phyloP scores from a whole-genome alignment of 2,888 invertebrate species.

The Aporophyla nigra region DNA sequence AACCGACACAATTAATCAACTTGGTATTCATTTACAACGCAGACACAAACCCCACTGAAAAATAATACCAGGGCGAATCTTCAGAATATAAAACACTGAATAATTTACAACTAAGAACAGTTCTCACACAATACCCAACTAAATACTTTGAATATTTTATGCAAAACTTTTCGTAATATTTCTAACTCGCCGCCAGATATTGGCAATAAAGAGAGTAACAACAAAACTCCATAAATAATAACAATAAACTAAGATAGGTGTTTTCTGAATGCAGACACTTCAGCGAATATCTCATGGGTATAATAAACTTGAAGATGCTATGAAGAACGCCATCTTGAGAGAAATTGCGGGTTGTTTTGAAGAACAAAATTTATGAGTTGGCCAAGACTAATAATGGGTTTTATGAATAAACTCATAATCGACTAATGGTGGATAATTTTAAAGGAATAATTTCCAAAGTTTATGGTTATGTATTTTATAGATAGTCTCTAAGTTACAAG shows the following conservation, averaged over 20 bases:
- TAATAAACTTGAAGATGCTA: conserved; percentile 62
- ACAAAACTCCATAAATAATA: conserved; percentile 60
- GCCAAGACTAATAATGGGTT: conserved; percentile 52
- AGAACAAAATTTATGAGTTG: conserved; percentile 56
- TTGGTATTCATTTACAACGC: not conserved
- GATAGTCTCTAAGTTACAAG: conserved; percentile 7
- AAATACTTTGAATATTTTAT: conserved; percentile 43
- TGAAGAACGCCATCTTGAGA: conserved; percentile 60
- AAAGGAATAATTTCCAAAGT: conserved; percentile 23
- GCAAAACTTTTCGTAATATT: conserved; percentile 43
- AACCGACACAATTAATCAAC: conserved; percentile 22
- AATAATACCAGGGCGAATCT: conserved; percentile 10
- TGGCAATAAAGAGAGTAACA: conserved; percentile 51
- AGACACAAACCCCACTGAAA: conserved; percentile 14
- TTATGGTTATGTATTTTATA: conserved; percentile 12
- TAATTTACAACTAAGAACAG: conserved; percentile 35
- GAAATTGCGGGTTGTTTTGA: conserved; percentile 61
- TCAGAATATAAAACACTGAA: conserved; percentile 22
- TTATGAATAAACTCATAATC: conserved; percentile 45
- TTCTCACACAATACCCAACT: conserved; percentile 28
- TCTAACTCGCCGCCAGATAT: conserved; percentile 33
- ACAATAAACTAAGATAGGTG: conserved; percentile 63
- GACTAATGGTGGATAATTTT: conserved; percentile 25
- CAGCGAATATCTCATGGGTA: conserved; percentile 58
- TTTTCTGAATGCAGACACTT: conserved; percentile 60